A percentile compares a stretch with the other conserved stretches of the same genome.
Conservation (phyloP, 2,113 vertebrate species). For the Hippotragus niger region DNA sequence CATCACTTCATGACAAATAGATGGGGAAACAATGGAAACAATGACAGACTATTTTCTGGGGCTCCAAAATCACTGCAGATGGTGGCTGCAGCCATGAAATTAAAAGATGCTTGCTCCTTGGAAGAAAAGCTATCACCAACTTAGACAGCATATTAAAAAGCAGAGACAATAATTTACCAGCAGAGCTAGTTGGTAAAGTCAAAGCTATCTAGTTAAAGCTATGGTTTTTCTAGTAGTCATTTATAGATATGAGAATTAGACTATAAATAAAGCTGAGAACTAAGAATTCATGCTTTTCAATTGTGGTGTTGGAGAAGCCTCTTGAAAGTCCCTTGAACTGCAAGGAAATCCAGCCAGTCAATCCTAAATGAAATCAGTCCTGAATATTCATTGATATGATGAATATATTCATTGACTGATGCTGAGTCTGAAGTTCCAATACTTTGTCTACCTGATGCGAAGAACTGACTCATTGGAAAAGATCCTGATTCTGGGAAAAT, state of each 20-base stretch:
- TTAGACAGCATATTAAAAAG: neutral
- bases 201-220: neutral
- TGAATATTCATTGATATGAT: neutral
- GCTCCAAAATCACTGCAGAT: neutral
- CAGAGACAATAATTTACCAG: neutral
- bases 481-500: neutral
- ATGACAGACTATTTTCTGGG: neutral
- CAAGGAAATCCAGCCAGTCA: neutral
- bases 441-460: neutral
- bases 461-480: neutral
- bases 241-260: neutral
- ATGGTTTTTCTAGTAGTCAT: neutral
- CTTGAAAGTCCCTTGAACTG: neutral
- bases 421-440: neutral
- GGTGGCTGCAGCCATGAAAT: neutral
- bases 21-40: neutral
- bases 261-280: neutral
- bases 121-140: neutral
- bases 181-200: neutral
- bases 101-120: neutral
- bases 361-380: neutral
- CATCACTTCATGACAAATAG: neutral
- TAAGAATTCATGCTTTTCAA: neutral
- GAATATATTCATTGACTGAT: neutral
- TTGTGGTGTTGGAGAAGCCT: neutral